Base-by-base conservation (phyloP, 37 sponge, comb jelly and placozoan genomes). In the Corticium candelabrum region DNA sequence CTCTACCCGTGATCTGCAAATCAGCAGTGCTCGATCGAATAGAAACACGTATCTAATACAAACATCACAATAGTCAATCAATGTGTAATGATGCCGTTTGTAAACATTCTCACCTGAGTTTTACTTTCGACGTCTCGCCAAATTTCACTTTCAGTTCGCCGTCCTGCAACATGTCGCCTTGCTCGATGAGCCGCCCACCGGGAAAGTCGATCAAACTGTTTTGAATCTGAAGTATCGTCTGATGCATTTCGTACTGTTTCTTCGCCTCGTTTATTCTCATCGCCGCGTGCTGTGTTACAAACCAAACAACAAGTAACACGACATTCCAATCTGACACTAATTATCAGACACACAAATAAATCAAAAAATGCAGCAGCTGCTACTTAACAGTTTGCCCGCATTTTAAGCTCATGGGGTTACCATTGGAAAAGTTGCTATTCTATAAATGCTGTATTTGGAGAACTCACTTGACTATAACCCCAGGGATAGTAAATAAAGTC, bases 121-220 rank as follows among this genome's bases (percentile, higher is more conserved):
- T 50, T 21, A 50, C 11, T 50, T 50, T 50, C 62, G 62, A 69
- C 32, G 67, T 70, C 39, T 78, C 79, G 31, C 21, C 79, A 4
- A 72, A 70, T 39, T 77, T 89, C 34, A 93, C 76, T 50, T 87
- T 86, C 76, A 93, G 73, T 50, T 93, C 93, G 0, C 93, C 93
- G 80, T 93, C 93, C 40, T 43, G 37, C 27, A 78, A 27, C 71
- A 50, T 50, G 62, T 50, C 62, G 62, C 62, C 62, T 27, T 27
- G 21, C 21, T 50, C 62, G 62, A 27, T n/a, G n/a, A n/a, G n/a
- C n/a, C n/a, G n/a, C n/a, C n/a, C n/a, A n/a, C n/a, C n/a, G n/a
- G 62, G 62, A 50, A 21, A 11, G 21, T 50, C 21, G 62, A 50
- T 11, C 62, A 50, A 50, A 50, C 62, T 50, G 62, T 50, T 50